Evolutionary conservation across 2,113 vertebrate species (phyloP).

Genomic region (Grammomys dolichurus): DNA sequence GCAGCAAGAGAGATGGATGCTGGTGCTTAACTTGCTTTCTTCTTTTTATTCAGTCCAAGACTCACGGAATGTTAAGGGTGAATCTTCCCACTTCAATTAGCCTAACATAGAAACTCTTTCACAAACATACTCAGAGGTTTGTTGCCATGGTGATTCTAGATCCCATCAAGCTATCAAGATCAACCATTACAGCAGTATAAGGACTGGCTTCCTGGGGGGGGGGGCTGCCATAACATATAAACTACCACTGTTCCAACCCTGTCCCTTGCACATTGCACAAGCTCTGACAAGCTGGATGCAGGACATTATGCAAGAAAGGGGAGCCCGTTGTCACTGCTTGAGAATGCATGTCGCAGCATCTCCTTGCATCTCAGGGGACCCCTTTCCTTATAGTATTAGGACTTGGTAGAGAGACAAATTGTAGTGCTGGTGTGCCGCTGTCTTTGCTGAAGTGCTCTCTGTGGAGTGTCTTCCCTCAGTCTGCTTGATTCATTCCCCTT

Average conservation of each 20-base stretch:
- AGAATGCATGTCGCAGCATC: neutral
- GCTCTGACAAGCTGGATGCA: neutral
- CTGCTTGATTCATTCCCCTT: neutral
- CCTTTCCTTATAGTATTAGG: neutral
- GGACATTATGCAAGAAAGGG: neutral
- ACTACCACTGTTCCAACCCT: neutral
- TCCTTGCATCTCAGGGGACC: neutral
- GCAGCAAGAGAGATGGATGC: neutral
- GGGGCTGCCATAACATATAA: neutral
- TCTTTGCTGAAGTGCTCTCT: neutral
- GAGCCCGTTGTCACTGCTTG: neutral
- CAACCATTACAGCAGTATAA: neutral
- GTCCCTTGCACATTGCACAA: neutral
- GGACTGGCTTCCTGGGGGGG: neutral
- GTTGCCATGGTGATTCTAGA: constrained; percentile 2
- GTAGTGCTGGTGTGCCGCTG: neutral
- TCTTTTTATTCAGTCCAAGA: constrained; percentile 8
- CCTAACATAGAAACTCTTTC: neutral
- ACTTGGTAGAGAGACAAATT: neutral
- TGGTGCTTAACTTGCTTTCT: neutral
- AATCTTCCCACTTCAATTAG: neutral
- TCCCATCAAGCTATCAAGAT: neutral
- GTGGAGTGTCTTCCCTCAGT: neutral
- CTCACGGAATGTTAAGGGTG: neutral
- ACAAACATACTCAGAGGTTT: neutral